Evolutionary conservation across 2,797 vertebrate species (phyloP), one percentile per base, ranked within the genome.

Genomic region (Anas bernieri): DNA sequence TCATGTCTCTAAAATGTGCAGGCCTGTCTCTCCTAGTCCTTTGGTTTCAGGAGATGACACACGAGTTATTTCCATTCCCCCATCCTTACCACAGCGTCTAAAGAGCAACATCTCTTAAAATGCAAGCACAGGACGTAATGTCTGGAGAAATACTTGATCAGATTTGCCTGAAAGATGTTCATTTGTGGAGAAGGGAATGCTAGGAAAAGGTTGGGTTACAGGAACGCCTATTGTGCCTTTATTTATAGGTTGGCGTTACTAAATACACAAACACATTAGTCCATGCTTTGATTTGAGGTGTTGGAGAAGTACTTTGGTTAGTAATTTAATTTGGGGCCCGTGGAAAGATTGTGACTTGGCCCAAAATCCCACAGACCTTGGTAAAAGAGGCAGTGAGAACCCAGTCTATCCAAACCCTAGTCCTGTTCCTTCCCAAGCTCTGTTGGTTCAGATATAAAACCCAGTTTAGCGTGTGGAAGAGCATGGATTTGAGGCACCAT

Each of bases 91-190:
- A 45, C 69, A 43, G 30, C 39, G 18, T 76, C 52, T 75, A 8
- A 75, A 93, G 28, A 72, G 61, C 50, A 63, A 11, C 2, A 1
- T 79, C 41, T 70, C 26, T 90, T 77, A 37, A 86, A 90, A 69
- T 69, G 9, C 45, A 59, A 58, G 39, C 21, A 28, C 2, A 12
- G 64, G 74, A 89, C 0, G 0, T 94, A 78, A 55, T 0, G 4
- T 92, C 91, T 95, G 58, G 78, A 88, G 68, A 75, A 92, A 35
- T 37, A 52, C 6, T 85, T 84, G 28, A 78, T 88, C 33, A 33
- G 63, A 54, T 68, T 88, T 94, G 61, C 61, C 26, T 80, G 64
- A 68, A 89, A 90, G 86, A 69, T 45, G 6, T 55, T 31, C 22
- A 8, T 83, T 88, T 87, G 17, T 28, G 28, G 58, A 39, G 58